These are phyloP conservation scores for Tachuris rubrigastra DNA, from an alignment of 2,113 vertebrate species.

Conservation along the genomic window DNA sequence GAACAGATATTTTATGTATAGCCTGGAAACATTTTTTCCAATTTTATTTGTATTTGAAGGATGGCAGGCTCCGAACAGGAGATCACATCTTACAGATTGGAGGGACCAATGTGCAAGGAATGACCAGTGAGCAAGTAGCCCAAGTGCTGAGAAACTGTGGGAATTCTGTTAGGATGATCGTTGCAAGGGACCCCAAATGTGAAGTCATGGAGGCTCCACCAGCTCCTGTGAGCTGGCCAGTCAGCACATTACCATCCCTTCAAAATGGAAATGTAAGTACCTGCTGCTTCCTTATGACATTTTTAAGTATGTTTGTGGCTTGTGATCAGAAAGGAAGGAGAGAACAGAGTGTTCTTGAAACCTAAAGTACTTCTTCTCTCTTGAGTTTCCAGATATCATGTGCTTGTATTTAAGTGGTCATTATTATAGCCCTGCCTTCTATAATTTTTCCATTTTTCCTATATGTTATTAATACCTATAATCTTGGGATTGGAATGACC, in stretches of 20 bases:
- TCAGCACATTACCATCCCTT: conserved; percentile 66
- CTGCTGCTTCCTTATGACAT: neutral
- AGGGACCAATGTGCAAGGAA: conserved; percentile 84
- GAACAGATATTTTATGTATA: neutral
- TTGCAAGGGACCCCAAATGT: conserved; percentile 83
- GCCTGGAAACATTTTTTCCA: neutral
- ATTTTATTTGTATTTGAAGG: conserved; percentile 71
- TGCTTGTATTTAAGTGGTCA: neutral
- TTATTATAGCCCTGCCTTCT: neutral
- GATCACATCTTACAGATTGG: conserved; percentile 96
- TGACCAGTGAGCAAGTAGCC: conserved; percentile 93
- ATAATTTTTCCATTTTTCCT: neutral
- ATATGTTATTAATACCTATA: neutral
- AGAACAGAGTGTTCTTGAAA: neutral
- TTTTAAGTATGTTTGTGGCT: neutral
- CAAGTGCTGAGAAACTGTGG: conserved; percentile 91
- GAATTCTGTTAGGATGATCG: conserved; percentile 84
- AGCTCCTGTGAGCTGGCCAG: conserved; percentile 72
- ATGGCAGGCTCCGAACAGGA: conserved; percentile 88
- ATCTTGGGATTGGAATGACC: neutral
- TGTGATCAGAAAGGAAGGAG: neutral
- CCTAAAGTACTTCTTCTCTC: neutral
- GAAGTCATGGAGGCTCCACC: conserved; percentile 72
- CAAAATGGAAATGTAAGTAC: conserved; percentile 68
- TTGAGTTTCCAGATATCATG: neutral